Conservation (phyloP, 2,888 invertebrate genomes). For the Lymantria dispar region DNA sequence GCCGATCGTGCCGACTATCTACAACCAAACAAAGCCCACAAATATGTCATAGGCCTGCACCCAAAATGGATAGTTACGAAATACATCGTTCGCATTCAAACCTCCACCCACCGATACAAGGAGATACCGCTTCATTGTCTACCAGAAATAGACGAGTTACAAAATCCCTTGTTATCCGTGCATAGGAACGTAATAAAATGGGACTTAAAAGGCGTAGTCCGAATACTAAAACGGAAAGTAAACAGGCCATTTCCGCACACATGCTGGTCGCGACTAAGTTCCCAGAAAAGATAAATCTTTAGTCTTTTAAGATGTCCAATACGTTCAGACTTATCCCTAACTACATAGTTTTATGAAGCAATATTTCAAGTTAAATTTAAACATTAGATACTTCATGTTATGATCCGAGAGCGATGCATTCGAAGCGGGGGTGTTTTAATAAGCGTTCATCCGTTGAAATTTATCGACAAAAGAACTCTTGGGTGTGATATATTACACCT, state of each 20-base stretch:
- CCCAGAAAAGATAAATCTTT: slow-evolving; percentile 46
- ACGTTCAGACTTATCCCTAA: slow-evolving; percentile 30
- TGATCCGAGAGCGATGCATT: slow-evolving; percentile 25
- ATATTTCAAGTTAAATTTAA: slow-evolving; percentile 29
- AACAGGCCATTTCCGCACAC: slow-evolving; percentile 70
- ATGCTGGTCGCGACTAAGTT: slow-evolving; percentile 45
- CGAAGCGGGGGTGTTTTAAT: slow-evolving; percentile 51
- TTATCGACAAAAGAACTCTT: slow-evolving; percentile 52
- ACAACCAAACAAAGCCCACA: slow-evolving; percentile 31
- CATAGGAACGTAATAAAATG: slow-evolving; percentile 54
- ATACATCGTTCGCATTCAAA: slow-evolving; percentile 35
- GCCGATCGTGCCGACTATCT: slow-evolving; percentile 22
- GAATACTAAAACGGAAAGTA: slow-evolving; percentile 64
- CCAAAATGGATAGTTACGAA: slow-evolving; percentile 45
- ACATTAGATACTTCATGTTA: slow-evolving; percentile 26
- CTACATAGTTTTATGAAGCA: slow-evolving; percentile 28
- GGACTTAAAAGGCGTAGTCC: slow-evolving; percentile 66
- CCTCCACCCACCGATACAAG: slow-evolving; percentile 44
- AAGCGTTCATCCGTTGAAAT: slow-evolving; percentile 57
- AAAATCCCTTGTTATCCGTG: slow-evolving; percentile 62
- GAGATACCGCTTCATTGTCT: slow-evolving; percentile 53
- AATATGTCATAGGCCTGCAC: slow-evolving; percentile 33
- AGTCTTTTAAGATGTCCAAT: slow-evolving; percentile 44
- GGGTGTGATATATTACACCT: slow-evolving; percentile 60
- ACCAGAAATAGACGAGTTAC: slow-evolving; percentile 61